A percentile compares a stretch with the other conserved stretches of the same genome.
These are phyloP conservation scores for Sebastes flavidus DNA, from an alignment of 2,797 vertebrate species.

Conservation along the genomic window DNA sequence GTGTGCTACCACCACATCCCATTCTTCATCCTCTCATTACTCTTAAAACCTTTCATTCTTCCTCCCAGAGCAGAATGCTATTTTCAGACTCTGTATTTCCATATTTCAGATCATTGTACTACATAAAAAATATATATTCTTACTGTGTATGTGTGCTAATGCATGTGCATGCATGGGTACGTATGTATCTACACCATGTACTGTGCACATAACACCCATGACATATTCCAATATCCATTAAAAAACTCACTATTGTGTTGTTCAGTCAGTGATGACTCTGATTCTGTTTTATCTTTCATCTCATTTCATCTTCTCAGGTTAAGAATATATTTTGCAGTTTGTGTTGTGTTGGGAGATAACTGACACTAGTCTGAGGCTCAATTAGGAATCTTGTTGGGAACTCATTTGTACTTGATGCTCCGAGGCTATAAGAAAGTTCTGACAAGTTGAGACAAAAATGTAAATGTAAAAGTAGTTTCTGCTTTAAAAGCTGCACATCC, in stretches of 20 bases:
- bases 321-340: constrained; percentile 18
- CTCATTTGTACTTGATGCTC: background rate
- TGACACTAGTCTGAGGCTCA: background rate
- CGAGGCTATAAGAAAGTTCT: background rate
- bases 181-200: background rate
- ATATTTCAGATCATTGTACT: constrained; percentile 39
- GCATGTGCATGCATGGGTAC: background rate
- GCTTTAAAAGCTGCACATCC: background rate
- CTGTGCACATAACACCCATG: background rate
- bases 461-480: background rate
- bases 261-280: background rate
- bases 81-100: constrained; percentile 56
- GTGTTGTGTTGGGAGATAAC: background rate
- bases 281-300: background rate
- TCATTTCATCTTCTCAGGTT: constrained; percentile 1
- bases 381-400: background rate
- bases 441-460: background rate
- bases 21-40: constrained; percentile 62
- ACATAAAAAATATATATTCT: constrained; percentile 18
- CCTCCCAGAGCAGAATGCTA: constrained; percentile 35
- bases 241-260: background rate
- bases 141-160: background rate
- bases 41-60: constrained; percentile 47
- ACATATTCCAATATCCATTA: background rate
- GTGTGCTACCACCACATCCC: constrained; percentile 1